Conservation (phyloP, 2,797 vertebrate genomes). For the Capromys pilorides region DNA sequence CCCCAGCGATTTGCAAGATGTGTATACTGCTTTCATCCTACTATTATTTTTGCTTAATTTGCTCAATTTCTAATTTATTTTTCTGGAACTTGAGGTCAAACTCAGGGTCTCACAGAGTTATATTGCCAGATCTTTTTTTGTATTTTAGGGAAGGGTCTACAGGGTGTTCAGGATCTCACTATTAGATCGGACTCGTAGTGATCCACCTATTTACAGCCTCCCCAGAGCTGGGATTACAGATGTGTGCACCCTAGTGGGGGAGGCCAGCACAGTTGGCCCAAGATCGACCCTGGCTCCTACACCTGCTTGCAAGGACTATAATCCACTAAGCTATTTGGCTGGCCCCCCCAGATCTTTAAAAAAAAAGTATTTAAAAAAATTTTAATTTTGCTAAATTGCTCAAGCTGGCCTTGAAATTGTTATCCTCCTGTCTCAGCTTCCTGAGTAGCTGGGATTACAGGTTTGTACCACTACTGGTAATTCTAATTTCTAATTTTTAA, state of each 20-base stretch:
- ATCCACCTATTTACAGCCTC: too few relatives aligned
- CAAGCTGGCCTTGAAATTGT: neutral
- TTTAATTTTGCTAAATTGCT: neutral
- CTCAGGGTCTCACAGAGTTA: neutral
- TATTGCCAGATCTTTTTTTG: neutral
- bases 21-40: neutral
- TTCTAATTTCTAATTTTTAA: conserved; percentile 22
- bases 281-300: too few relatives aligned
- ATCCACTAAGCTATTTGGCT: too few relatives aligned
- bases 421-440: neutral
- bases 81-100: neutral
- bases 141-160: too few relatives aligned
- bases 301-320: too few relatives aligned
- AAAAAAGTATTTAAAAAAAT: neutral
- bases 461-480: neutral
- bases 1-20: neutral
- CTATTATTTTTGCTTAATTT: conserved; percentile 11
- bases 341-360: too few relatives aligned
- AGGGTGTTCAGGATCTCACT: too few relatives aligned
- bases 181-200: too few relatives aligned
- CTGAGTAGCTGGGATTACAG: neutral
- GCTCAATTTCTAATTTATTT: neutral
- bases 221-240: too few relatives aligned
- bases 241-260: too few relatives aligned
- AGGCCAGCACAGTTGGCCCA: too few relatives aligned